A percentile compares a stretch with the other conserved stretches of the same genome.
phyloP scores from a whole-genome alignment of 2,888 invertebrate species.

The Metalampra italica region DNA sequence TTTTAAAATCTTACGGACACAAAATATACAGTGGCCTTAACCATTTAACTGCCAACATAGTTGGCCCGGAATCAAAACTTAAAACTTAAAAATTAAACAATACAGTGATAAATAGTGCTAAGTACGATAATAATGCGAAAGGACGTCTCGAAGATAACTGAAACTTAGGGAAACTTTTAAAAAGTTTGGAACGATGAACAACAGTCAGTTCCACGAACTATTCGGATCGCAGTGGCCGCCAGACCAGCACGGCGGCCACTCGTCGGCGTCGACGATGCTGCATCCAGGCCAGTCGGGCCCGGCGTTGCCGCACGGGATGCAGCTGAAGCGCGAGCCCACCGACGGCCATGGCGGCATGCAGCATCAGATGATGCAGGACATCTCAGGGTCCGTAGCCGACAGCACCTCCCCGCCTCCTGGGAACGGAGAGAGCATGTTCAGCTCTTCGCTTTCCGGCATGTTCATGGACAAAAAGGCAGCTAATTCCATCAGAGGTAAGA shows the following conservation, averaged over 20 bases:
- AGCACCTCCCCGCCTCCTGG: constrained; percentile 79
- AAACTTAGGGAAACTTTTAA: not conserved
- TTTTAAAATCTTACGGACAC: constrained; percentile 54
- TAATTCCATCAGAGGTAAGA: constrained; percentile 82
- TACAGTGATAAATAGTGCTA: constrained; percentile 42
- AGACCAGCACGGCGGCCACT: constrained; percentile 69
- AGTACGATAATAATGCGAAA: not conserved
- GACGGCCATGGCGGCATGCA: constrained; percentile 55
- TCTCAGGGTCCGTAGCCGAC: constrained; percentile 73
- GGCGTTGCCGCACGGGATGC: constrained; percentile 51
- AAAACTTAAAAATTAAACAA: constrained; percentile 28
- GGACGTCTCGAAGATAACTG: constrained; percentile 35
- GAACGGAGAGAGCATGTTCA: constrained; percentile 65
- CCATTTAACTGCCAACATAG: constrained; percentile 58
- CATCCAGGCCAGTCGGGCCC: constrained; percentile 34
- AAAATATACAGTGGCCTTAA: constrained; percentile 60
- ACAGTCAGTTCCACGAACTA: constrained; percentile 64
- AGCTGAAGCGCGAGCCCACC: constrained; percentile 60
- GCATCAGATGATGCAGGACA: constrained; percentile 62
- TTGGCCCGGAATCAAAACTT: constrained; percentile 35
- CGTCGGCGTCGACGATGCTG: constrained; percentile 68
- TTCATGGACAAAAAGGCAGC: constrained; percentile 80
- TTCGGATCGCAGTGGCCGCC: constrained; percentile 76
- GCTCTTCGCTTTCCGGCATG: constrained; percentile 64
- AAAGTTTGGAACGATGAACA: constrained; percentile 56